Evolutionary conservation across 2,113 vertebrate species (phyloP), one percentile per base, ranked within the genome.

Genomic region (Bujurquina vittata): DNA sequence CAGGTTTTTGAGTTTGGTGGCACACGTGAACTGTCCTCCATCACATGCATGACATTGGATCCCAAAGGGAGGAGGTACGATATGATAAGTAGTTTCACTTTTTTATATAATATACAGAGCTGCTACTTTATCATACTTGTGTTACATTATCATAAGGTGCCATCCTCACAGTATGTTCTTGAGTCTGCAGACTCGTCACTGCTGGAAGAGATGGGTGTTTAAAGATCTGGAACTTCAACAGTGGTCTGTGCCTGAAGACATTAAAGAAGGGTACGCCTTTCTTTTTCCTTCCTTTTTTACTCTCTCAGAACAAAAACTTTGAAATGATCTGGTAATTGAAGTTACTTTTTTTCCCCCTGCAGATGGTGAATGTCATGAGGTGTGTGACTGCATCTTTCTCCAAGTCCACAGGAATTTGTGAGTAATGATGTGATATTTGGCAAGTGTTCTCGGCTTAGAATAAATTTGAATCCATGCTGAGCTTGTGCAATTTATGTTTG

Each of bases 11-110:
- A 96, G 87, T 96, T 96, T 84, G 93, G 76, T n/a, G 90, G 76
- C 14, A 89, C 91, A 54, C 93, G 88, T 0, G 85, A 90, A 73
- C 79, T 83, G n/a, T 86, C 92, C 79, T 90, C 89, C 58, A 89
- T 96, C 87, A 95, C 95, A 7, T 97, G 93, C 76, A 90, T 97
- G 95, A 88, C 93, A 2, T 96, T 96, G 87, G 95, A 96, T 79
- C 75, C 84, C 17, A 95, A 83, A 35, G 95, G 96, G 75, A 96
- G 95, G 86, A 95, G 95, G 92, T 96, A 84, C 33, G 4, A 2
- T 60, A 9, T 11, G 26, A 12, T 3, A 43, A 43, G 4, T 33
- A 55, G 9, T 52, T 73, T 63, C 37, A 56, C 2, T 2, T 79
- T 46, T 72, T 26, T 18, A 52, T 57, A 20, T 56, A 69, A 14